Base-by-base conservation (phyloP, 2,888 invertebrate species). In the Muschampia plurimacula region DNA sequence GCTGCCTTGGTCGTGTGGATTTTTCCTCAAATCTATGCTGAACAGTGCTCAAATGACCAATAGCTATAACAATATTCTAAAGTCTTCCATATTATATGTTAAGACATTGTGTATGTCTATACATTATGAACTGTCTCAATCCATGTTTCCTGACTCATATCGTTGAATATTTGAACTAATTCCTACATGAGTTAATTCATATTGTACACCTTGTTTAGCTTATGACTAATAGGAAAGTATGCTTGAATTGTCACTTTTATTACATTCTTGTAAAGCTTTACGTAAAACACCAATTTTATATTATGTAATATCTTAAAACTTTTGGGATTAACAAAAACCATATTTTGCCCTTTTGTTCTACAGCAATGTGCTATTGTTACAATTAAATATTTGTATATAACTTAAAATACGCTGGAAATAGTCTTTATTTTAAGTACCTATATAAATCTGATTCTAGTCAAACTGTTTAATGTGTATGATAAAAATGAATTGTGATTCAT, bases 31-130 rank as follows among this genome's bases (percentile, higher is more conserved):
- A 79, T 88, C 86, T 89, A 83, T 89, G 88, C 91, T 92, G 90
- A 93, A 91, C 88, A 90, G 88, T 94, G 93, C 93, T 94, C 93
- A 94, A 94, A 86, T 84, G 90, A 92, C 90, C 89, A 91, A 90
- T 89, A 91, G 84, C 86, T 88, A 80, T 88, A 86, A 84, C 84
- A 84, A 82, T 83, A 82, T 86, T 86, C 82, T 74, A 77, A 86
- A 81, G 92, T 92, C 91, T 92, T 93, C 91, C 91, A 89, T 84
- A 76, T 83, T 83, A 82, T 81, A 80, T 83, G 80, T 82, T 81
- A 78, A 81, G 79, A 76, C 77, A 75, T 79, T 80, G 79, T 77
- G 75, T 75, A 75, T 76, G 77, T 77, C 77, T 75, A 77, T 78
- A 75, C 62, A 76, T 76, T 74, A 75, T 69, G 74, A 75, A 78